Base-by-base conservation (phyloP, 2,888 invertebrate species). In the Phyllotreta cruciferae region DNA sequence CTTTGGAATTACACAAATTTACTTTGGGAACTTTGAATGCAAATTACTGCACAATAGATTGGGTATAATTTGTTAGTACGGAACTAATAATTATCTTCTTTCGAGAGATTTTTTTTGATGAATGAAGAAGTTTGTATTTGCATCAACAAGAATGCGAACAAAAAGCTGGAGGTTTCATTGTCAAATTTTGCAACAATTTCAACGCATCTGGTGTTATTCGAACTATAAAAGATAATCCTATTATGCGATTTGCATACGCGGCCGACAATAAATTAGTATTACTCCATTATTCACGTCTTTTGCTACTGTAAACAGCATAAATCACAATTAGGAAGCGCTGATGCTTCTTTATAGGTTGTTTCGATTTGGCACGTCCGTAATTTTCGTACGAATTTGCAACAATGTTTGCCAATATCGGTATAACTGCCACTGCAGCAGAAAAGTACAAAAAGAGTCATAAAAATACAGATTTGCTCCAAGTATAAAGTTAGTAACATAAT, bases 191-290 rank as follows among this genome's bases (percentile, higher is more conserved):
- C 11, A 44, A 44, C 44, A 44, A 52, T 3, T 52, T 52, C 11
- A 13, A 52, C 37, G 52, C 52, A 52, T 52, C 52, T 37, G 50
- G 52, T 52, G 38, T 52, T 52, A 14, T 72, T 69, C 69, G 67
- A 63, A 73, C 73, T 70, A 73, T 75, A 73, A 74, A 75, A 73
- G 73, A 62, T 79, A 78, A 79, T 79, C 79, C 77, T 78, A 78
- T 79, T 79, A 78, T 72, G 72, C 74, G 78, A 79, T 78, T 78
- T 78, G 78, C 79, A 78, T 78, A 77, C 77, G 74, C 74, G 73
- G 71, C 76, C 74, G 73, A 76, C 78, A 72, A 79, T 79, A 79
- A 79, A 79, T 79, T 78, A 77, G 78, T 76, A 78, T 79, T 79
- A 78, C 73, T 74, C 75, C 77, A 78, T 79, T 78, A 79, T 78